Percentiles rank a stretch among this genome's conserved stretches.
phyloP scores from a whole-genome alignment of 2,888 invertebrate species.

The Synanthedon vespiformis region DNA sequence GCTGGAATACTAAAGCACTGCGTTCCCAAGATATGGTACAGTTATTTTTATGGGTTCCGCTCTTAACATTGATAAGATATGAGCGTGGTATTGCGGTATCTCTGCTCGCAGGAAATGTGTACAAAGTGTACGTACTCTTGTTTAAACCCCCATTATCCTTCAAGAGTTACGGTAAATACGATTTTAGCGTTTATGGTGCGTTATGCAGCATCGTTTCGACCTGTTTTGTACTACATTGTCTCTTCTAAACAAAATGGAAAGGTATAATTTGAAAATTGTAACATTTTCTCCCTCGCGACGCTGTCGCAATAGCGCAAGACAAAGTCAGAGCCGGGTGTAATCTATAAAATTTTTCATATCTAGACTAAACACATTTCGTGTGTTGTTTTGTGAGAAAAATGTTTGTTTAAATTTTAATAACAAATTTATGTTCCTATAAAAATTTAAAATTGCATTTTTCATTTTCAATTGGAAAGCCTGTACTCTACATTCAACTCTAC shows the following conservation, averaged over 20 bases:
- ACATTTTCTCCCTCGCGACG: background rate
- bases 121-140: constrained; percentile 1
- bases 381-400: background rate
- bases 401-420: too few species aligned
- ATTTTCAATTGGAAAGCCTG: too few species aligned
- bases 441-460: too few species aligned
- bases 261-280: background rate
- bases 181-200: background rate
- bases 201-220: background rate
- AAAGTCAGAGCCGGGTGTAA: background rate
- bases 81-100: constrained; percentile 4
- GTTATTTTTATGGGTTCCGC: constrained; percentile 10
- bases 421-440: too few species aligned
- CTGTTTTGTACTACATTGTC: background rate
- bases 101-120: constrained; percentile 1
- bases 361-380: background rate
- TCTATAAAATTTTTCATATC: background rate
- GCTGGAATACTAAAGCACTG: background rate
- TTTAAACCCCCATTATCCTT: constrained; percentile 4
- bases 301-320: background rate
- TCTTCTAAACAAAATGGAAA: background rate
- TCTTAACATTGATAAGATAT: constrained; percentile 9
- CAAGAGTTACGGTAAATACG: background rate
- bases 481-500: too few species aligned
- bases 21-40: constrained; percentile 4